A percentile compares a stretch with the other conserved stretches of the same genome.
Evolutionary conservation across 2,113 vertebrate species (phyloP).

Genomic region (Pogonocichla stellata): DNA sequence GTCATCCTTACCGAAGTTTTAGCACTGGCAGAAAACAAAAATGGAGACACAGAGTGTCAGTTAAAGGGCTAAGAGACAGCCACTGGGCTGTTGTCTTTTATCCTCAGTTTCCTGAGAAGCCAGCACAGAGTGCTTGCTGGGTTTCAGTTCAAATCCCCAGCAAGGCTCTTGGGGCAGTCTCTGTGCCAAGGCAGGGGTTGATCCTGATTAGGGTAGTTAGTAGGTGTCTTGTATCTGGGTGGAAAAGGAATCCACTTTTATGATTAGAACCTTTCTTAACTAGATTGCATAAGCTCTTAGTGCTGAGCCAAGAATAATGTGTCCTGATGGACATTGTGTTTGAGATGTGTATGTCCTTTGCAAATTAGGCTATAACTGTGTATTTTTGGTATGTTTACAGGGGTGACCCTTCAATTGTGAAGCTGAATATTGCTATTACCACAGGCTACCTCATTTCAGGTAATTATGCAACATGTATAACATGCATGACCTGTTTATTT

Average conservation of each 20-base stretch:
- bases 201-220: background rate
- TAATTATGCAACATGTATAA: slow-evolving; percentile 65
- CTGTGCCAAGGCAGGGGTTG: background rate
- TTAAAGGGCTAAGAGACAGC: background rate
- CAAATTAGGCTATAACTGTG: background rate
- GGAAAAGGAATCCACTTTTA: background rate
- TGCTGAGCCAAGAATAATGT: background rate
- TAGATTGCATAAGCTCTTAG: background rate
- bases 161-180: background rate
- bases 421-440: slow-evolving; percentile 90
- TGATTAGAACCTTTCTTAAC: background rate
- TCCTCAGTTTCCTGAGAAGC: background rate
- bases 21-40: background rate
- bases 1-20: background rate
- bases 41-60: background rate
- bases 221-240: background rate
- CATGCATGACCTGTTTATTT: background rate
- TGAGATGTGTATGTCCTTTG: background rate
- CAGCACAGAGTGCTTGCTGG: background rate
- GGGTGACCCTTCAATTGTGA: slow-evolving; percentile 89
- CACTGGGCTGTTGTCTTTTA: background rate
- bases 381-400: slow-evolving; percentile 74
- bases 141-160: background rate
- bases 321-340: background rate
- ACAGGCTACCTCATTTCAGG: slow-evolving; percentile 99